Base-by-base conservation (phyloP, 2,888 invertebrate species). In the Falcaria lacertinaria region DNA sequence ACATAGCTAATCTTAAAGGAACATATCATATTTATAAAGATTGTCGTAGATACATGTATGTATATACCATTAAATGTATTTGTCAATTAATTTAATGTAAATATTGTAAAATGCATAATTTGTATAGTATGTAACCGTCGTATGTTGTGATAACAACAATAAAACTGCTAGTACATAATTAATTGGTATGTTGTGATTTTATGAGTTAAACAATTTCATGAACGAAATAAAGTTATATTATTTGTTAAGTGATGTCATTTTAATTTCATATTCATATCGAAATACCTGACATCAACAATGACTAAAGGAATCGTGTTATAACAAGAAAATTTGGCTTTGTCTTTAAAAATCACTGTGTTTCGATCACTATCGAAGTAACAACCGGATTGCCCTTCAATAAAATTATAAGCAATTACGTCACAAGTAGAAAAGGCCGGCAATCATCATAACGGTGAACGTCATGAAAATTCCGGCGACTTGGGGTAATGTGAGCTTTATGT, bases 171-270 rank as follows among this genome's bases (percentile, higher is more conserved):
- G 54, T 61, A 61, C 59, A 62, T 69, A 64, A 68, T 22, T n/a
- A n/a, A n/a, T n/a, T n/a, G n/a, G 64, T 62, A 72, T 69, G 74
- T 80, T 80, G 79, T 80, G 75, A 81, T 76, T 80, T 72, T 70
- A 70, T 73, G 63, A 57, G 66, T 73, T 74, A 61, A 62, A 39
- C 28, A 60, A 42, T 57, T 60, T 54, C 58, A 57, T 54, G 33
- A 14, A 69, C 49, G 59, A 69, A 81, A 79, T 80, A 80, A 78
- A 81, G 54, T 68, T 81, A 76, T 78, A 76, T 79, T 75, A 76
- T 85, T 86, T 81, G 83, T 81, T 82, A 69, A 44, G 45, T 37
- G 22, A 22, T 19, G 14, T 22, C 19, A 41, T 25, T n/a, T 43
- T 39, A 34, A 51, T 61, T 54, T 47, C 14, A 19, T 35, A 14